Evolutionary conservation across 2,888 invertebrate genomes (phyloP), one percentile per base, ranked within the genome.

Genomic region (Crepidodera aurea): DNA sequence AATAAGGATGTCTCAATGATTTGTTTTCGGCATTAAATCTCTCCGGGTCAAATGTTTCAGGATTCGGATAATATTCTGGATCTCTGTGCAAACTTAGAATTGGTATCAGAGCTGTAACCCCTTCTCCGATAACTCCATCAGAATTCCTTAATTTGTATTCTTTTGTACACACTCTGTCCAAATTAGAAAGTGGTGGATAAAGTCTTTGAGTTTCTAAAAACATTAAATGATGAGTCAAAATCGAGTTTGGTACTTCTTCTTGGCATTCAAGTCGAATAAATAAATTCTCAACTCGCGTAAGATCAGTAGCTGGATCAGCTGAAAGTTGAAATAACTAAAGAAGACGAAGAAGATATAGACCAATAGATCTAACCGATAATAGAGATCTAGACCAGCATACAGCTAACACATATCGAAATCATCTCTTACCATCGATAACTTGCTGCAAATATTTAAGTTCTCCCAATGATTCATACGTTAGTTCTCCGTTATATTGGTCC

Each of bases 1-100:
- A 54, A 39, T 59, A 57, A 16, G 60, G 56, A 15, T 61, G 66
- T 32, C 67, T 51, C 15, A 62, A 62, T 2, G 55, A 79, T 62
- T 84, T 85, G 15, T 83, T 82, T 50, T 84, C 83, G 5, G 81
- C 78, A 0, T 81, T 75, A 75, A 88, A 88, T 64, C 88, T 81
- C 16, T 87, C 86, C 0, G 88, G 88, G 54, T 84, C 83, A 64
- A 88, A 88, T 25, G 80, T 81, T 1, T 86, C 82, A 0, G 89
- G 89, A 6, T 89, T 82, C 0, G 85, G 84, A 55, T 69, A 72
- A 62, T 69, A 66, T 40, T 70, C 69, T 12, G 69, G 66, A 65
- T 74, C 72, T 44, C 37, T 48, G 18, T 66, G 68, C 7, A 67
- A 58, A 10, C 56, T 58, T 4, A 34, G 7, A 12, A 60, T 27